A percentile compares a stretch with the other conserved stretches of the same genome.
Conservation (phyloP, 1,140 invertebrate genomes). For the Gyrodactylus salaris region DNA sequence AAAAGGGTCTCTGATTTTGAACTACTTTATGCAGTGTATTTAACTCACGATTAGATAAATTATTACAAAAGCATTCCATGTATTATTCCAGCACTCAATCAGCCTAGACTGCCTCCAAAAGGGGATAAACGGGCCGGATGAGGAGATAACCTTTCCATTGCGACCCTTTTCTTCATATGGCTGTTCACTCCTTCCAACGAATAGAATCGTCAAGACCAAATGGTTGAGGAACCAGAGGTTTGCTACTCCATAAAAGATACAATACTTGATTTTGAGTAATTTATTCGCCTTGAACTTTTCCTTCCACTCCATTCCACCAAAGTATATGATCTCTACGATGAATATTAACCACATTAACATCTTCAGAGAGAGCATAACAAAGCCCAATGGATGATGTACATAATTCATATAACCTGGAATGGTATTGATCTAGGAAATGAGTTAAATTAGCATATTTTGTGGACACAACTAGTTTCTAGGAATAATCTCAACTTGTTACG, state of each 20-base stretch:
- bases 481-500: no score
- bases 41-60: not conserved
- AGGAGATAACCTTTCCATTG: not conserved
- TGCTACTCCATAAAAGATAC: not conserved
- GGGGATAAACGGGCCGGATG: not conserved
- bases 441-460: no score
- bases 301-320: not conserved
- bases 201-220: not conserved
- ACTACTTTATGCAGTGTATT: no score
- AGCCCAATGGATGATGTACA: not conserved
- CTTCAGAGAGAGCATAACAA: not conserved
- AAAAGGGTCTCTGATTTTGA: no score
- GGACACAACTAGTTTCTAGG: no score
- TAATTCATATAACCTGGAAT: not conserved
- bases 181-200: not conserved
- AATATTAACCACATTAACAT: not conserved
- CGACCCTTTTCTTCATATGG: not conserved
- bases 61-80: not conserved
- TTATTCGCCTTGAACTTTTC: not conserved
- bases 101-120: not conserved
- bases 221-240: not conserved
- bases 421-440: not conserved
- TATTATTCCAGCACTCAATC: not conserved
- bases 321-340: not conserved
- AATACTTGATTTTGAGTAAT: not conserved